Conservation (phyloP, 2,113 vertebrate species). For the Pipra filicauda region DNA sequence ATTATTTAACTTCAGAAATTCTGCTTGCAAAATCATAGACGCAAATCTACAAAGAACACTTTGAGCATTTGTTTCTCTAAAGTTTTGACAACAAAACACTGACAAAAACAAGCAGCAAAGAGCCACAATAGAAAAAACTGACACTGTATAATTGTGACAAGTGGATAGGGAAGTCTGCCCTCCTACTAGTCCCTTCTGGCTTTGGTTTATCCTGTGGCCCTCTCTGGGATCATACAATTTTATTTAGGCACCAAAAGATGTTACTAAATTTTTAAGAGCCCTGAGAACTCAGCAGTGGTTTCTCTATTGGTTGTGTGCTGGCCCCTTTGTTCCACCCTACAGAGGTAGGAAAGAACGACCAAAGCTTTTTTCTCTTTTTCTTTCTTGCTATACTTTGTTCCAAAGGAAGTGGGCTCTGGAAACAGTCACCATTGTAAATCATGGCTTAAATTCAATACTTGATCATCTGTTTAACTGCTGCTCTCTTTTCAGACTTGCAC, state of each 20-base stretch:
- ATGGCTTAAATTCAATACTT: background rate
- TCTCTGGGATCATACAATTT: background rate
- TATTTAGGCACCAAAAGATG: background rate
- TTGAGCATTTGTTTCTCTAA: background rate
- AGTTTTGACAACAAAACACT: background rate
- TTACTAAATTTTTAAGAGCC: background rate
- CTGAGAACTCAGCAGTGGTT: background rate
- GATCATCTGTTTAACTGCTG: slow-evolving; percentile 5
- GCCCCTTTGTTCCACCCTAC: background rate
- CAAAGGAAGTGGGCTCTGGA: slow-evolving; percentile 25
- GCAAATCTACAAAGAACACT: background rate
- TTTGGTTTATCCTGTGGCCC: background rate
- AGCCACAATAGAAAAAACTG: background rate
- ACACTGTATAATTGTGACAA: background rate
- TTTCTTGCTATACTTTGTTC: background rate
- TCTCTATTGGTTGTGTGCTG: background rate
- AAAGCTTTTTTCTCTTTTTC: background rate
- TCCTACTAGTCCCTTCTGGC: background rate
- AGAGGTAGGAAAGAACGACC: background rate
- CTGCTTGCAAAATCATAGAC: background rate
- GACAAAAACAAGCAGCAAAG: background rate
- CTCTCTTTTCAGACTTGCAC: background rate
- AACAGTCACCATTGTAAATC: background rate
- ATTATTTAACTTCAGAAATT: background rate
- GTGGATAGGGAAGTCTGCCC: background rate